A percentile compares a stretch with the other conserved stretches of the same genome.
phyloP scores from a whole-genome alignment of 2,888 invertebrate genomes.

The Cryptocephalus primarius region DNA sequence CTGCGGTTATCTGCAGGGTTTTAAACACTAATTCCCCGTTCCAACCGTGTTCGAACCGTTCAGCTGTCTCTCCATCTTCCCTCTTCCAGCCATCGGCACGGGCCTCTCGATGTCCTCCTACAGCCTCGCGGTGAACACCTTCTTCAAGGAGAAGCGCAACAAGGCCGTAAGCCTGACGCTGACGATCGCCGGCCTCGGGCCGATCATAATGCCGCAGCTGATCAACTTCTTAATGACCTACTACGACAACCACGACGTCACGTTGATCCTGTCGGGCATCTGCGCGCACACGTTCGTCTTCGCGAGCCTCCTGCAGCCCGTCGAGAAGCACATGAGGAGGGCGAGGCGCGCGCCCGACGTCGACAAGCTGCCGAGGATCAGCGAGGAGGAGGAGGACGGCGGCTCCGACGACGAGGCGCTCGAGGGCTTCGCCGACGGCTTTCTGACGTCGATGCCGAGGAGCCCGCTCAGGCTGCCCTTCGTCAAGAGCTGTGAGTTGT shows the following conservation, averaged over 20 bases:
- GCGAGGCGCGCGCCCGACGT: too few species aligned
- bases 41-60: too few species aligned
- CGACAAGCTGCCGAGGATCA: neutral
- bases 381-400: constrained; percentile 3
- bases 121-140: constrained; percentile 53
- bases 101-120: constrained; percentile 49
- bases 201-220: constrained; percentile 53
- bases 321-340: constrained; percentile 51
- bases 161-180: constrained; percentile 52
- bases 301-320: constrained; percentile 52
- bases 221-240: constrained; percentile 44
- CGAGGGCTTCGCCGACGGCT: neutral
- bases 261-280: constrained; percentile 50
- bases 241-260: constrained; percentile 50
- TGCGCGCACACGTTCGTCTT: constrained; percentile 50
- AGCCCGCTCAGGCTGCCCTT: too few species aligned
- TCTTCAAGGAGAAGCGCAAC: constrained; percentile 50
- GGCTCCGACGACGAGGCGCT: constrained; percentile 4
- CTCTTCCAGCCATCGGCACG: constrained; percentile 50
- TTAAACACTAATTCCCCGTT: too few species aligned
- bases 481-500: too few species aligned
- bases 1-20: too few species aligned
- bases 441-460: neutral
- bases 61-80: too few species aligned
- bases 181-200: constrained; percentile 55